Evolutionary conservation across 1,140 invertebrate genomes (phyloP).

Genomic region (Ostrea denselamellosa): DNA sequence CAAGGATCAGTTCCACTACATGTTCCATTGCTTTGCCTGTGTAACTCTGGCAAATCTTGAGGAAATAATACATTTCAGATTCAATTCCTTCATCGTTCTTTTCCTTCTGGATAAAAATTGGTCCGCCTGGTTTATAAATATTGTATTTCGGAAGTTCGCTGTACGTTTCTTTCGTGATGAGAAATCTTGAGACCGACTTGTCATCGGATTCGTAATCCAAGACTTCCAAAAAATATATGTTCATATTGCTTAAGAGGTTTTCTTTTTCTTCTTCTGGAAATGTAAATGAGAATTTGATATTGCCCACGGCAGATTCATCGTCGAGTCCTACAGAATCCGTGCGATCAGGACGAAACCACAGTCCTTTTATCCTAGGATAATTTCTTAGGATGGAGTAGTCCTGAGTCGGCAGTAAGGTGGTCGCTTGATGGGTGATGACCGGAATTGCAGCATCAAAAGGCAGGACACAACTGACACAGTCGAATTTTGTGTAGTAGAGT

Average conservation of each 20-base stretch:
- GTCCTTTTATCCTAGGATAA: constrained; percentile 61
- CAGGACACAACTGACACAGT: constrained; percentile 63
- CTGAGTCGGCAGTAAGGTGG: constrained; percentile 61
- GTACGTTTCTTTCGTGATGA: constrained; percentile 59
- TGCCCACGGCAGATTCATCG: constrained; percentile 56
- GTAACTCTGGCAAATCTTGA: constrained; percentile 59
- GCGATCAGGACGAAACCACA: constrained; percentile 65
- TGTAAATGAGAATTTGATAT: constrained; percentile 61
- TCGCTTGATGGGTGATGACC: constrained; percentile 61
- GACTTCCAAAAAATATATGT: constrained; percentile 66
- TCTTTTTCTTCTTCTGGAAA: constrained; percentile 59
- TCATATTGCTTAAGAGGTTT: constrained; percentile 61
- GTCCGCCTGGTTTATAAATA: constrained; percentile 62
- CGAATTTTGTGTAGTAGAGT: constrained; percentile 64
- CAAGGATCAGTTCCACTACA: constrained; percentile 65
- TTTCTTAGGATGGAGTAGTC: constrained; percentile 63
- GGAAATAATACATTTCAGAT: constrained; percentile 56
- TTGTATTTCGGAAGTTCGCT: constrained; percentile 60
- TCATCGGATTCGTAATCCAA: constrained; percentile 64
- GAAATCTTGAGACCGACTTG: constrained; percentile 64
- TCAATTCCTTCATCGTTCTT: constrained; percentile 41
- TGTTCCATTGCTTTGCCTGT: constrained; percentile 60
- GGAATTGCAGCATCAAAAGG: constrained; percentile 65
- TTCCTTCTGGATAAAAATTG: constrained; percentile 53
- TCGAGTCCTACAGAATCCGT: constrained; percentile 58